Evolutionary conservation across 2,888 invertebrate species (phyloP).

Genomic region (Campoplex nolae): DNA sequence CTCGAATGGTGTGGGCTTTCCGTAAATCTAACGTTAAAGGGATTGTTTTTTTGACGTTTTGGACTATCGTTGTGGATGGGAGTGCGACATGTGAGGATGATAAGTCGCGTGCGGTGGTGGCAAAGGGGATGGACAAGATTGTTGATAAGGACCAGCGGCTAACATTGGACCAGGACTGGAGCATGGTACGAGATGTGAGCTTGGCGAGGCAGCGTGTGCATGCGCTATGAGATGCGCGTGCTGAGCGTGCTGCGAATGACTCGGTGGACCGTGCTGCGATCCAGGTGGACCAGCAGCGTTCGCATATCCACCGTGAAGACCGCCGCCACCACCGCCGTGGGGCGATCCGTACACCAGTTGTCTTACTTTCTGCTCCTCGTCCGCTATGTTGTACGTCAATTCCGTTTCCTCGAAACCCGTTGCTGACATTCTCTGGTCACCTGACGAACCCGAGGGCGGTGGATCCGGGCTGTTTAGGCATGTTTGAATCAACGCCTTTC

Average conservation of each 20-base stretch:
- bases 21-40: neutral
- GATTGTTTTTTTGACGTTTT: neutral
- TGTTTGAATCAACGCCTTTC: slow-evolving; percentile 99
- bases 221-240: slow-evolving; percentile 88
- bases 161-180: slow-evolving; percentile 91
- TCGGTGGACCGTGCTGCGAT: slow-evolving; percentile 85
- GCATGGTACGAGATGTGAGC: slow-evolving; percentile 86
- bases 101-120: slow-evolving; percentile 87
- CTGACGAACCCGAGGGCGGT: slow-evolving; percentile 88
- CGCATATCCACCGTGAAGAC: slow-evolving; percentile 82
- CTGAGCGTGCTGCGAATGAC: slow-evolving; percentile 87
- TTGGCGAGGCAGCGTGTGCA: slow-evolving; percentile 86
- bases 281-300: slow-evolving; percentile 80
- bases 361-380: slow-evolving; percentile 98
- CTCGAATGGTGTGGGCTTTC: neutral
- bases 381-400: slow-evolving; percentile 97
- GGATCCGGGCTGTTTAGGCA: slow-evolving; percentile 99
- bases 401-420: slow-evolving; percentile 99
- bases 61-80: slow-evolving; percentile 93
- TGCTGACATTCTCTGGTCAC: slow-evolving; percentile 98
- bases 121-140: slow-evolving; percentile 91
- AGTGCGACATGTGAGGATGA: slow-evolving; percentile 89
- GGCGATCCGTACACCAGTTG: slow-evolving; percentile 94
- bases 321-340: slow-evolving; percentile 86
- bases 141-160: slow-evolving; percentile 86